Base-by-base conservation (phyloP, 2,113 vertebrate species). In the Chlorodrepanis virens region DNA sequence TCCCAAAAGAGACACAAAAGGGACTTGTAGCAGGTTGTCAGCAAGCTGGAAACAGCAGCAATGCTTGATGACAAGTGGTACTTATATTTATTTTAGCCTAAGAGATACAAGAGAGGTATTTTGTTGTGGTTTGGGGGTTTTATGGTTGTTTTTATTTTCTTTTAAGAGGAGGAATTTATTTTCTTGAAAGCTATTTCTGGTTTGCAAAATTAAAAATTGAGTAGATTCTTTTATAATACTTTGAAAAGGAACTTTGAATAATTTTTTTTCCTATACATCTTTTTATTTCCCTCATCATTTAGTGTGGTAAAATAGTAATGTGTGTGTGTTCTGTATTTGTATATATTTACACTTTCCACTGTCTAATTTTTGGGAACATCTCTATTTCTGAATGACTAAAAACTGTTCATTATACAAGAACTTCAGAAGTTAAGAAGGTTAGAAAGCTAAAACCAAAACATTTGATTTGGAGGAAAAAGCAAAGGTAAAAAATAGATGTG, bases 11-110 rank as follows among this genome's bases (percentile, higher is more conserved):
- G 22, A 49, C 44, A 44, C 72, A 64, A 61, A 70, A 68, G 63
- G 33, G 29, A 33, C 37, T 40, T 72, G n/a, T 39, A 92, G 78
- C 44, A 83, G 49, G 11, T 77, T 93, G 85, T 78, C 71, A 82
- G 72, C 54, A 94, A 93, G 52, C 40, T 90, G 57, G 68, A 88
- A 88, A 78, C 44, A 74, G 72, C 76, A 86, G 47, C 78, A 83
- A 74, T 86, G 29, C 42, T 37, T 50, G 74, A 67, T 91, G 75
- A 68, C 65, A 77, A 89, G 49, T 78, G 71, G 28, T 81, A 50
- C 63, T 93, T 79, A 50, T 59, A 40, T 80, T 93, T 94, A 53
- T 89, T 94, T 93, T 87, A 74, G 60, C 25, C 79, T 92, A 89
- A 83, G 65, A 70, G 22, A 92, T 84, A 44, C 68, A n/a, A 45